Conservation (phyloP, 2,888 invertebrate genomes). For the Lydus trimaculatus region DNA sequence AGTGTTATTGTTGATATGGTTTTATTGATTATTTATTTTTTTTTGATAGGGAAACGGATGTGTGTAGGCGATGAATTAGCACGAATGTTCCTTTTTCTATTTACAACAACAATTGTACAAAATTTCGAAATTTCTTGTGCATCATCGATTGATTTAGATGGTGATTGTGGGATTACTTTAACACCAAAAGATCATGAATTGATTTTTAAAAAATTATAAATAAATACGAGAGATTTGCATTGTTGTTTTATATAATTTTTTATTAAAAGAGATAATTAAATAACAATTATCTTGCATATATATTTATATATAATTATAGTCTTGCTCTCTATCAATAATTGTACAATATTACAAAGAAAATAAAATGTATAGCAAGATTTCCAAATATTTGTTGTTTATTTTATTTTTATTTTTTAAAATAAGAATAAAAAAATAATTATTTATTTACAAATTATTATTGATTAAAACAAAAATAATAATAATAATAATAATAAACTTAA, state of each 20-base stretch:
- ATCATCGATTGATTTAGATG: slow-evolving; percentile 66
- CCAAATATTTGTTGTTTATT: not conserved
- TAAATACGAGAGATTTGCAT: slow-evolving; percentile 9
- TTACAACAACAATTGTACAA: slow-evolving; percentile 69
- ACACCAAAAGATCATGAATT: slow-evolving; percentile 69
- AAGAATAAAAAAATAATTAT: slow-evolving; percentile 29
- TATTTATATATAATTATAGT: slow-evolving; percentile 34
- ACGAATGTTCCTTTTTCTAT: slow-evolving; percentile 72
- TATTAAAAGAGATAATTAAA: slow-evolving; percentile 42
- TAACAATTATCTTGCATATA: slow-evolving; percentile 40
- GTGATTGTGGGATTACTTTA: slow-evolving; percentile 78
- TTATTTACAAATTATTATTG: slow-evolving; percentile 31
- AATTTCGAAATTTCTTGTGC: slow-evolving; percentile 63
- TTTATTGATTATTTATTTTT: slow-evolving; percentile 7
- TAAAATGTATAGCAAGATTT: slow-evolving; percentile 33
- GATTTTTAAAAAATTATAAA: slow-evolving; percentile 47
- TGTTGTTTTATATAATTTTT: slow-evolving; percentile 28
- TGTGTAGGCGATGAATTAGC: slow-evolving; percentile 87
- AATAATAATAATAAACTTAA: slow-evolving; percentile 7
- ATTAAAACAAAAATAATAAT: slow-evolving; percentile 22
- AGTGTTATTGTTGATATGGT: not conserved
- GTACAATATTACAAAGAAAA: slow-evolving; percentile 12
- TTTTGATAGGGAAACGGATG: slow-evolving; percentile 75
- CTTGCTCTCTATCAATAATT: slow-evolving; percentile 33
- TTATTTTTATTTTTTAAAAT: no score